Conservation (phyloP, 2,113 vertebrate genomes). For the Agapornis roseicollis region DNA sequence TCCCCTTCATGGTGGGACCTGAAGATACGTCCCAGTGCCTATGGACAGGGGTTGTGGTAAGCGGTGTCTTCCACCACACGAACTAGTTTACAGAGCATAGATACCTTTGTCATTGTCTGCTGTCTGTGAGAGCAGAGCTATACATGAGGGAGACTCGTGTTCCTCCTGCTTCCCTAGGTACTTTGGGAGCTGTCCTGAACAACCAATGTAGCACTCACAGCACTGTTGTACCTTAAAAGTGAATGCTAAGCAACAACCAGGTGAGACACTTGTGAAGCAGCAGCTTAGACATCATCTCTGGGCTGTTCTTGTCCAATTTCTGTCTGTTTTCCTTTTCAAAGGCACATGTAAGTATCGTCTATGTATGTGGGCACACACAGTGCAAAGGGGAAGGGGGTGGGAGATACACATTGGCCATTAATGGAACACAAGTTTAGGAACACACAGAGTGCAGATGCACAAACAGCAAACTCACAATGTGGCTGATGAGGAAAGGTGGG, state of each 20-base stretch:
- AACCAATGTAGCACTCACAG: neutral
- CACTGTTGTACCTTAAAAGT: neutral
- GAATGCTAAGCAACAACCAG: neutral
- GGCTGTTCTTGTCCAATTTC: rapidly evolving
- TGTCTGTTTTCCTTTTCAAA: neutral
- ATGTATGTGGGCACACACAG: neutral
- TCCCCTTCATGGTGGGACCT: neutral
- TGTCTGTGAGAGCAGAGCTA: neutral
- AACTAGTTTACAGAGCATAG: neutral
- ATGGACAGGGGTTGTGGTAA: neutral
- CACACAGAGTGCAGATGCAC: neutral
- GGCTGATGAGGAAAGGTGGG: neutral
- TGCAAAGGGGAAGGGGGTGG: neutral
- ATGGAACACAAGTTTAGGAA: neutral
- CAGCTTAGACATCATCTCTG: neutral
- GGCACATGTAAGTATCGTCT: rapidly evolving
- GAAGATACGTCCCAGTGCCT: neutral
- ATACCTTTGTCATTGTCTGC: rapidly evolving
- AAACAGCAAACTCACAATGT: too few relatives aligned
- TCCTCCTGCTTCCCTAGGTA: neutral
- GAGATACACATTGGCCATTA: neutral
- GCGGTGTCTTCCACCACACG: rapidly evolving
- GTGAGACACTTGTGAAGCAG: neutral
- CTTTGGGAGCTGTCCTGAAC: neutral
- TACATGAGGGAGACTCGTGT: rapidly evolving